phyloP scores from a whole-genome alignment of 2,113 vertebrate genomes.

The Machaerirhynchus nigripectus region DNA sequence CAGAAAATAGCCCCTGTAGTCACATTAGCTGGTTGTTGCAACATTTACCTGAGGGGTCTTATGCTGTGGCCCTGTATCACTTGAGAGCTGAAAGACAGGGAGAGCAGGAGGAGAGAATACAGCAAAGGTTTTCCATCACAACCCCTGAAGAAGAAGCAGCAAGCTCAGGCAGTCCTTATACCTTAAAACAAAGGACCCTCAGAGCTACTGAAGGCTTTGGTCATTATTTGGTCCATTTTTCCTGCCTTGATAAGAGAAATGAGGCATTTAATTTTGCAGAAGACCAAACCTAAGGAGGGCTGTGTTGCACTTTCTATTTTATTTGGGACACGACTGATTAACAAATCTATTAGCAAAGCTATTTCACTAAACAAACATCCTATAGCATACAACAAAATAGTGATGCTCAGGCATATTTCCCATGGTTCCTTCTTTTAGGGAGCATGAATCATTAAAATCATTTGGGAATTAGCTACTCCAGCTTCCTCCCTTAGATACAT shows the following conservation, averaged over 20 bases:
- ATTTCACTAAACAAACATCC: constrained; percentile 23
- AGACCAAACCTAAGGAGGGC: background rate
- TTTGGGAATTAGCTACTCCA: background rate
- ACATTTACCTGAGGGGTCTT: background rate
- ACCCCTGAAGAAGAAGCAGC: background rate
- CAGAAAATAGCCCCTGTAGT: background rate
- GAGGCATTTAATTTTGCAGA: background rate
- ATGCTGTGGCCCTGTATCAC: background rate
- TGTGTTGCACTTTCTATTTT: constrained; percentile 29
- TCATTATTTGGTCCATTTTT: background rate
- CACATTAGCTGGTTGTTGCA: background rate
- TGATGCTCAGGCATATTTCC: background rate
- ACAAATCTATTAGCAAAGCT: constrained; percentile 27
- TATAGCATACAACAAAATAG: constrained; percentile 1
- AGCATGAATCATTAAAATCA: constrained; percentile 30
- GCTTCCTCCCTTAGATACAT: background rate
- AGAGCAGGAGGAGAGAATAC: background rate
- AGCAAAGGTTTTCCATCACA: background rate
- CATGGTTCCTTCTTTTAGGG: background rate
- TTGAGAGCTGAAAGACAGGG: background rate
- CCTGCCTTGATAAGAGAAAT: background rate
- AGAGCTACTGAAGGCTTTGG: background rate
- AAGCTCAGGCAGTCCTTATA: background rate
- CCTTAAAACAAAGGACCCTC: background rate
- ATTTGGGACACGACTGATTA: constrained; percentile 39